Percentiles rank a stretch among this genome's conserved stretches.
Evolutionary conservation across 2,888 invertebrate species (phyloP).

Genomic region (Operophtera brumata): DNA sequence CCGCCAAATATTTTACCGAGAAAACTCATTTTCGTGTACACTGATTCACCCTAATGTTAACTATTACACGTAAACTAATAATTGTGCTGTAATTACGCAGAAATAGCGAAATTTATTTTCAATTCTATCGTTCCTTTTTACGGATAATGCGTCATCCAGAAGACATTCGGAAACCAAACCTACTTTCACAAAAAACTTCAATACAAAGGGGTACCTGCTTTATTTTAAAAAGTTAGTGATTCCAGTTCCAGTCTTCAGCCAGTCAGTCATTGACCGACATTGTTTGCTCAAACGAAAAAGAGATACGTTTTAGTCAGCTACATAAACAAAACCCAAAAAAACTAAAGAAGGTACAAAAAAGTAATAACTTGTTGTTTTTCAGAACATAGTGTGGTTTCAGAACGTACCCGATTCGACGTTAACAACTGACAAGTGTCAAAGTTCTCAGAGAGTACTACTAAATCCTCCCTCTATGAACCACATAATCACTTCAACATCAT

Average conservation of each 20-base stretch:
- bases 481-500: too few species aligned
- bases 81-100: constrained; percentile 50
- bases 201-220: too few species aligned
- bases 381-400: not conserved
- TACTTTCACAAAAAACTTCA: too few species aligned
- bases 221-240: too few species aligned
- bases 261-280: too few species aligned
- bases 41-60: constrained; percentile 33
- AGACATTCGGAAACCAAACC: constrained; percentile 27
- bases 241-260: too few species aligned
- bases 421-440: not conserved
- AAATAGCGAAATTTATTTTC: constrained; percentile 40
- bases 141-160: constrained; percentile 59
- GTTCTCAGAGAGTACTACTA: not conserved
- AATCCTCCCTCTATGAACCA: too few species aligned
- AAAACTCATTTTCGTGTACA: constrained; percentile 88
- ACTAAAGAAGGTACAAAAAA: too few species aligned
- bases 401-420: not conserved
- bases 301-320: too few species aligned
- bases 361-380: too few species aligned
- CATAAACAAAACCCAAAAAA: too few species aligned
- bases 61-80: constrained; percentile 26
- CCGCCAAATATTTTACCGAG: constrained; percentile 95
- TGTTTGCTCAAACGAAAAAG: too few species aligned
- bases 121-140: constrained; percentile 42